Evolutionary conservation across 2,113 vertebrate genomes (phyloP).

Genomic region (Epinephelus cyanopodus): DNA sequence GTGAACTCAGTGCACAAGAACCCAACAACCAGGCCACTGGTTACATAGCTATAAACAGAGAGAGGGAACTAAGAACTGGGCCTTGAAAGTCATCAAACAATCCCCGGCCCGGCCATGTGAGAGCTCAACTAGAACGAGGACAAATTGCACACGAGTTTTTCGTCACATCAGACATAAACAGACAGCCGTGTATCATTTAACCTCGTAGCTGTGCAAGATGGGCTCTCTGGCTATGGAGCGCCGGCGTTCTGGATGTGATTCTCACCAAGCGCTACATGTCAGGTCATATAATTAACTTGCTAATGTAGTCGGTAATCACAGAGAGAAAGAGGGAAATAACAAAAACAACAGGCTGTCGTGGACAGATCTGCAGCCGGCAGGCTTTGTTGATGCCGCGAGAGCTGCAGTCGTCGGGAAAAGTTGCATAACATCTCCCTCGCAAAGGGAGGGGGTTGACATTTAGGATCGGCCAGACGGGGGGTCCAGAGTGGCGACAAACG

Average conservation of each 20-base stretch:
- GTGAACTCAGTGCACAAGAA: conserved; percentile 82
- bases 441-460: conserved; percentile 66
- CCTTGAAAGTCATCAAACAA: conserved; percentile 47
- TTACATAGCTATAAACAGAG: conserved; percentile 68
- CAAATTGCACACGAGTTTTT: conserved; percentile 25
- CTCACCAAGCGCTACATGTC: conserved; percentile 63
- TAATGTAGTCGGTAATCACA: conserved; percentile 65
- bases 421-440: conserved; percentile 71
- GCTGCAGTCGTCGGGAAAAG: conserved; percentile 34
- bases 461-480: conserved; percentile 48
- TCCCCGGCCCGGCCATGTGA: conserved; percentile 19
- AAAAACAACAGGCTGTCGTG: conserved; percentile 73
- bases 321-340: conserved; percentile 50
- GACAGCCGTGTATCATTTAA: conserved; percentile 19
- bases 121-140: conserved; percentile 37
- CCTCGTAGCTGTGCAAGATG: conserved; percentile 26
- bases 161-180: conserved; percentile 14
- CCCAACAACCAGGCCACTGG: conserved; percentile 82
- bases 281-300: conserved; percentile 68
- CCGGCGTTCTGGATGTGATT: neutral
- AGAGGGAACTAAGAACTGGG: conserved; percentile 42
- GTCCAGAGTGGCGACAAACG: conserved; percentile 45
- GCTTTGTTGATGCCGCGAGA: conserved; percentile 69
- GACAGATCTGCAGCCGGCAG: conserved; percentile 66
- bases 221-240: conserved; percentile 18